phyloP scores from a whole-genome alignment of 1,140 invertebrate species.

The Drosophila leontia region DNA sequence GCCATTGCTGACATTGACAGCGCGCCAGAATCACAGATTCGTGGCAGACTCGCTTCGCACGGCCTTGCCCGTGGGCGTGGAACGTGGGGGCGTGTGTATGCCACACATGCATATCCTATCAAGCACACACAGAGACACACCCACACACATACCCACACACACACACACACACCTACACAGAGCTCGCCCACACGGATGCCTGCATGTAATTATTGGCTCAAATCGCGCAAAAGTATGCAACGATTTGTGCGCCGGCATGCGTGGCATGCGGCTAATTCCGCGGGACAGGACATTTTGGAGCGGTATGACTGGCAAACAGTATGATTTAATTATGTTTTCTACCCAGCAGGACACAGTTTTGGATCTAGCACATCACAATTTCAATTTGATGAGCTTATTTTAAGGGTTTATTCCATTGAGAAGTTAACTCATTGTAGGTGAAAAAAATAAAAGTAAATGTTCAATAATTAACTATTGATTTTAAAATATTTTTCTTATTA shows the following conservation, averaged over 20 bases:
- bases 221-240: constrained; percentile 67
- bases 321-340: constrained; percentile 41
- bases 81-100: not conserved
- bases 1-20: constrained; percentile 2
- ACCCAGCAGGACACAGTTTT: not conserved
- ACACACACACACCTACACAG: not conserved
- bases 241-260: constrained; percentile 26
- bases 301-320: not conserved
- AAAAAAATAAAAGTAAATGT: no score
- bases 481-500: no score
- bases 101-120: constrained; percentile 7
- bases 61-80: constrained; percentile 8
- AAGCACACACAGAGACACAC: constrained; percentile 3
- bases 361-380: no score
- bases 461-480: no score
- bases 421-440: no score
- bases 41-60: not conserved
- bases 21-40: constrained; percentile 7
- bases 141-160: no score
- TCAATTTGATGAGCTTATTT: not conserved
- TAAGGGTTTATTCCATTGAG: not conserved
- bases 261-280: constrained; percentile 12
- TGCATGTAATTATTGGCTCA: constrained; percentile 73
- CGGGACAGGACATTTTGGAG: not conserved
- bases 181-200: constrained; percentile 17